These are phyloP conservation scores for Drosophila arawakana DNA, from an alignment of 1,140 invertebrate genomes.

Conservation along the genomic window DNA sequence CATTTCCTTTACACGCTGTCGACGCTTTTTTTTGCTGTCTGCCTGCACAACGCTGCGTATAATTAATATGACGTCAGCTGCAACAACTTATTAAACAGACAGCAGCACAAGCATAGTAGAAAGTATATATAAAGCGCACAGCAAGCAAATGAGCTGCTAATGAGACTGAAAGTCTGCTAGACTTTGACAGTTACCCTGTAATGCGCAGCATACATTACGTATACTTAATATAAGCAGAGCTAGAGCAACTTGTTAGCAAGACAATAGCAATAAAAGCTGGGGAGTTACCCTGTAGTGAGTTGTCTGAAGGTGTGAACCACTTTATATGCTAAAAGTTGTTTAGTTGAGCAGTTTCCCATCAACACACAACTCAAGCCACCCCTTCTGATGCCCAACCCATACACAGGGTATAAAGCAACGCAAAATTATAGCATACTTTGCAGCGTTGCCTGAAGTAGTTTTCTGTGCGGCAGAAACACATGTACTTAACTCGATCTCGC, in stretches of 20 bases:
- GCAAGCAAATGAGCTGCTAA: conserved; percentile 13
- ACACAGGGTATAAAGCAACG: conserved; percentile 4
- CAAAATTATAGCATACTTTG: conserved; percentile 33
- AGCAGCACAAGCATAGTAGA: not conserved
- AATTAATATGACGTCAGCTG: conserved; percentile 55
- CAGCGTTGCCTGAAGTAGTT: conserved; percentile 29
- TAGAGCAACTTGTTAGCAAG: not conserved
- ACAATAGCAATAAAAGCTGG: no score
- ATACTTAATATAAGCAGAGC: not conserved
- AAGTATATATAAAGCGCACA: not conserved
- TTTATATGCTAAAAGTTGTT: not conserved
- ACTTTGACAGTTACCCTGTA: not conserved
- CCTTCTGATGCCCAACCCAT: no score
- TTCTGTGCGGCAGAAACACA: conserved; percentile 7
- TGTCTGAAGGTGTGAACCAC: not conserved
- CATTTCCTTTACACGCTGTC: no score
- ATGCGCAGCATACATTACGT: not conserved
- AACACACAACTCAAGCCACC: no score
- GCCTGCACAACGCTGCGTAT: conserved; percentile 28
- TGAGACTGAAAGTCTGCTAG: not conserved
- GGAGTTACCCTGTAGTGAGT: not conserved
- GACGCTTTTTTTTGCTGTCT: conserved; percentile 1
- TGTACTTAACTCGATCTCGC: conserved; percentile 13
- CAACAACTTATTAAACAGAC: conserved; percentile 38
- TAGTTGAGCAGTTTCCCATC: no score